Base-by-base conservation (phyloP, 1,140 invertebrate genomes). In the Aradophagus sp. region DNA sequence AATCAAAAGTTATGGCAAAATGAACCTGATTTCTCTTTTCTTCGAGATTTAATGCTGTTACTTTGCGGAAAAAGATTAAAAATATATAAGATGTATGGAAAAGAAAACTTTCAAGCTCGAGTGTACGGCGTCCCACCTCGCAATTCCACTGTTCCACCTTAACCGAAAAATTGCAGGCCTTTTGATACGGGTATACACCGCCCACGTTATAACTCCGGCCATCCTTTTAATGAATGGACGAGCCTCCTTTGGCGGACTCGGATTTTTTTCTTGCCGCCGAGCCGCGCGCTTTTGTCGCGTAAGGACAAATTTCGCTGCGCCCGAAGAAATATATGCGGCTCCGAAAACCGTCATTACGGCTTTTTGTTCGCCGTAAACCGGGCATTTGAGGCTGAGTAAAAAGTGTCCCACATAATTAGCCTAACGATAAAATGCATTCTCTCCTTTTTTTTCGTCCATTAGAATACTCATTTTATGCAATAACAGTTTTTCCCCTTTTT, bases 201-300 rank as follows among this genome's bases (percentile, higher is more conserved):
- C 62, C 62, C 44, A 66, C 62, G 29, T 56, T 66, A 29, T 41
- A 53, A 47, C 14, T 45, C 61, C 41, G 41, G 8, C 41, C 59
- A 63, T 53, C 42, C 31, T 56, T 56, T 56, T 66, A 66, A 66
- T 66, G 50, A 66, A 66, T 66, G 44, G 32, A 55, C n/a, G n/a
- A n/a, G n/a, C 55, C 34, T 56, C 44, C 50, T 56, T 56, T 42
- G 29, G n/a, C 17, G 36, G 19, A 35, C 17, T 23, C n/a, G 2
- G 29, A 5, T 7, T 8, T 56, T 66, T 65, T 66, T 41, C 3
- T 17, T 0, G 10, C 1, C 16, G 15, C 27, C 31, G 48, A 47
- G 31, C 20, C 19, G 27, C 13, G 13, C 26, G 15, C 34, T 48
- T 39, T 56, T 48, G 35, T 41, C 61, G 42, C 41, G 29, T 42